Evolutionary conservation across 2,113 vertebrate species (phyloP).

Genomic region (Rhombomys opimus): DNA sequence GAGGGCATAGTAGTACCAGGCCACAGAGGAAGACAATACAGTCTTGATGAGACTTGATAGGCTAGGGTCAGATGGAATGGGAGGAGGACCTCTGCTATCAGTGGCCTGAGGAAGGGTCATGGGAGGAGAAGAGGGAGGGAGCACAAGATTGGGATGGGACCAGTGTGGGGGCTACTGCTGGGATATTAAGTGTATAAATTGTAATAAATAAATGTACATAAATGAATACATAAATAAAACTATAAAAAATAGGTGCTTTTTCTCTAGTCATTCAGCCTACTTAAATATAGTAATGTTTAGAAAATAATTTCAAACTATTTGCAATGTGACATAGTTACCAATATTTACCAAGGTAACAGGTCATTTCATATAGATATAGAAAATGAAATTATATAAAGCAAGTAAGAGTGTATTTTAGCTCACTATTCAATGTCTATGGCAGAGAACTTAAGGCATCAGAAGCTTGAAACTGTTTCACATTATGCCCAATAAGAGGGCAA

Average conservation of each 20-base stretch:
- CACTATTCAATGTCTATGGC: neutral
- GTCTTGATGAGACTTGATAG: too few relatives aligned
- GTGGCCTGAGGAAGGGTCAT: too few relatives aligned
- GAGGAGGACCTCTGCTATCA: too few relatives aligned
- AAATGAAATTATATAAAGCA: neutral
- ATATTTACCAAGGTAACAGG: neutral
- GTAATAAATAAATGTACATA: too few relatives aligned
- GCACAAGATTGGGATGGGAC: too few relatives aligned
- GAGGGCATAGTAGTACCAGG: too few relatives aligned
- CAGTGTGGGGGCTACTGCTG: too few relatives aligned
- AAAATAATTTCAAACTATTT: conserved; percentile 86
- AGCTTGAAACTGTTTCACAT: neutral
- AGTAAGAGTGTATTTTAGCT: neutral
- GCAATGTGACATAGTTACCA: conserved; percentile 83
- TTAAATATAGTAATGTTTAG: conserved; percentile 84
- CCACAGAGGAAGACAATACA: too few relatives aligned
- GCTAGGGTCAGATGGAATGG: too few relatives aligned
- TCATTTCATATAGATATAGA: neutral
- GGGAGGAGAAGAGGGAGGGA: too few relatives aligned
- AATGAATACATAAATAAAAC: neutral
- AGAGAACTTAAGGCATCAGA: too few relatives aligned
- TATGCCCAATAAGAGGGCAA: neutral
- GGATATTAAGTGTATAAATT: too few relatives aligned
- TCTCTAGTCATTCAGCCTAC: conserved; percentile 71
- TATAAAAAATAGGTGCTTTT: conserved; percentile 68